Base-by-base conservation (phyloP, 2,888 invertebrate species). In the Sesia bembeciformis region DNA sequence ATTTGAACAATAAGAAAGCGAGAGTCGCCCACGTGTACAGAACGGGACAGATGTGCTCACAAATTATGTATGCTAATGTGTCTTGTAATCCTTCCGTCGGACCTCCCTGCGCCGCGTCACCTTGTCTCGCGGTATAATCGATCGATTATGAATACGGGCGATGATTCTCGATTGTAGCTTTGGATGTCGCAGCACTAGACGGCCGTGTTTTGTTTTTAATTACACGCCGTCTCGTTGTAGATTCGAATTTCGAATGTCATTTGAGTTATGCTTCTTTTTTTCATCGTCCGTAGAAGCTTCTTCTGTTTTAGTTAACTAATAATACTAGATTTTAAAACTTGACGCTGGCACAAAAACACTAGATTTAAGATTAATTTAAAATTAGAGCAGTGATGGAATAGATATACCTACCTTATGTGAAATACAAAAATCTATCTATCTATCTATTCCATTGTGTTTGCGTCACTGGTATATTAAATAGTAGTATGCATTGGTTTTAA, bases 51-150 rank as follows among this genome's bases (percentile, higher is more conserved):
- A 76, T 81, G 78, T 78, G 74, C 72, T 78, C 80, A 78, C 79
- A 76, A 82, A 87, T 88, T 86, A 87, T 80, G 81, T 86, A 89
- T 88, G 88, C 70, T 83, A 89, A 88, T 88, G 78, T 74, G 64
- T 63, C 70, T 75, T 78, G 83, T 81, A 82, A 86, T 85, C 84
- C 85, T 84, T 84, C 82, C 81, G 83, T 78, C 77, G 78, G 86
- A 85, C 88, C 84, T 82, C 85, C 82, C 76, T 65, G 72, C 59
- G 63, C 61, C 64, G 64, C 72, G 72, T 68, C 73, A 71, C 70
- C 74, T 70, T 68, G 74, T 72, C 72, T 72, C 73, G 62, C 58
- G 64, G 70, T 62, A 76, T 76, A 80, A 77, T 81, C 80, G 78
- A 82, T 84, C 75, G 81, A 81, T 78, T 80, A 78, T 76, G 68